Evolutionary conservation across 2,113 vertebrate species (phyloP).

Genomic region (Gopherus evgoodei): DNA sequence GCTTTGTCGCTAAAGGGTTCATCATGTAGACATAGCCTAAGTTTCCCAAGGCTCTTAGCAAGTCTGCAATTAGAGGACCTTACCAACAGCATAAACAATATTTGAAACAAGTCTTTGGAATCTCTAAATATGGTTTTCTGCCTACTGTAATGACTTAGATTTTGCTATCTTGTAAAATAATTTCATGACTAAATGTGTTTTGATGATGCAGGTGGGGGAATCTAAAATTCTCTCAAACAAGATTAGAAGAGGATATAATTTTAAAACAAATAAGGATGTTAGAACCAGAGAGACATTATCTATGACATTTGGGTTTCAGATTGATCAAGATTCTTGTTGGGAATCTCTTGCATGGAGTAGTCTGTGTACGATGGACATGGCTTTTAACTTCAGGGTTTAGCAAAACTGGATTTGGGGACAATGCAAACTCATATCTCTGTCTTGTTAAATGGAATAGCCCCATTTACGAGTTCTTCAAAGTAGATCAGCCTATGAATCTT

Average conservation of each 20-base stretch:
- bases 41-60: neutral
- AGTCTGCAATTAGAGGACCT: neutral
- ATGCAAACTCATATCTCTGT: neutral
- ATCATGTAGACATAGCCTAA: too few species aligned
- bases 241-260: neutral
- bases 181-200: neutral
- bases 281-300: neutral
- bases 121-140: neutral
- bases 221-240: neutral
- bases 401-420: neutral
- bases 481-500: neutral
- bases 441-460: neutral
- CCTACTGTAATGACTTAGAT: neutral
- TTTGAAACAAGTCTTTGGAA: neutral
- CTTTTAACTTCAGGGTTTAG: conserved; percentile 23
- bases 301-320: neutral
- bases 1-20: too few species aligned
- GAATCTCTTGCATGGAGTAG: rapidly evolving
- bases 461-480: neutral
- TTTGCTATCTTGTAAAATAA: neutral
- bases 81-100: neutral
- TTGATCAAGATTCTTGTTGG: neutral
- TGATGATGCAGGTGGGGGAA: neutral
- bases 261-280: neutral
- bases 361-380: neutral